Percentiles rank a stretch among this genome's conserved stretches.
These are phyloP conservation scores for Gymnothorax javanicus DNA, from an alignment of 2,797 vertebrate genomes.

Conservation along the genomic window DNA sequence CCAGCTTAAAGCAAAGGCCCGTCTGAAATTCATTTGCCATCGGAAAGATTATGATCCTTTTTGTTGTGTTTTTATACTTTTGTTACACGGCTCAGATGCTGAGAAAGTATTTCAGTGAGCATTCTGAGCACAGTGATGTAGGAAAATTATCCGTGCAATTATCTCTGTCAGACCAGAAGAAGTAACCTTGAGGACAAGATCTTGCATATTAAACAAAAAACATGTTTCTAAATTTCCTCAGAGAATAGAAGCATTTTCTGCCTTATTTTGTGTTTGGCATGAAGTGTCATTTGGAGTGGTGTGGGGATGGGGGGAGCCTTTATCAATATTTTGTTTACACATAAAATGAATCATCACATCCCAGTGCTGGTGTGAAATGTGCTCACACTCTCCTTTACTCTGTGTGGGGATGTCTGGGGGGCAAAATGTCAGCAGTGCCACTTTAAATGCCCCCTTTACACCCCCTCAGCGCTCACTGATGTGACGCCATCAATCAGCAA, in stretches of 20 bases:
- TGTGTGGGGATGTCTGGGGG: background rate
- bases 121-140: background rate
- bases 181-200: background rate
- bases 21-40: background rate
- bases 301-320: too few species aligned
- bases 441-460: background rate
- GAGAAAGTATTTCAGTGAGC: background rate
- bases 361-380: constrained; percentile 18
- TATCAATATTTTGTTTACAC: too few species aligned
- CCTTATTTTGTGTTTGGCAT: background rate
- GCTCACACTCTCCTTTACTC: constrained; percentile 18
- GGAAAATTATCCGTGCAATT: background rate
- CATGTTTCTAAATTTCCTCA: background rate
- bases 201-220: background rate
- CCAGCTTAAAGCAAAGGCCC: background rate
- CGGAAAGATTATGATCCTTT: background rate
- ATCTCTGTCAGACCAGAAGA: background rate
- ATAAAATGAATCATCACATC: too few species aligned
- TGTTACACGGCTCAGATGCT: background rate
- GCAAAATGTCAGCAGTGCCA: background rate
- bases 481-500: background rate
- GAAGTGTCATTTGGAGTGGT: too few species aligned
- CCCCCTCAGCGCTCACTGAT: background rate
- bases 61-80: background rate
- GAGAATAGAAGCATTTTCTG: background rate